Evolutionary conservation across 2,113 vertebrate genomes (phyloP), one percentile per base, ranked within the genome.

Genomic region (Hucho hucho): DNA sequence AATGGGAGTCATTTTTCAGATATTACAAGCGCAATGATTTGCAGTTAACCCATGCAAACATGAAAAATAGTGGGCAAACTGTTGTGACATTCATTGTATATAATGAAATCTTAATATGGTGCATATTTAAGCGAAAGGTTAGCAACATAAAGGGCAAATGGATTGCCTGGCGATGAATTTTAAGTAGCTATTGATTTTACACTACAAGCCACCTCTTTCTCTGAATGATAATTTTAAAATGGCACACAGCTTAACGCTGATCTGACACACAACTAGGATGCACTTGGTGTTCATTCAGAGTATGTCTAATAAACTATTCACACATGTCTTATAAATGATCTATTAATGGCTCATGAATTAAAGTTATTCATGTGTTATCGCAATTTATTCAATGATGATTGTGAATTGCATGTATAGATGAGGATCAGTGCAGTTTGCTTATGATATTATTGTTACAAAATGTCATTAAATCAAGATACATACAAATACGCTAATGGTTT

Each of bases 91-190:
- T 94, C 91, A 93, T 93, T 92, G 92, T 92, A 92, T 93, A 93
- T 93, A 94, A 93, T 93, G 92, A 92, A 92, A 94, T 94, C 92
- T 94, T 94, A 94, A 93, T 94, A 93, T 90, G 91, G 91, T 93
- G 92, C 91, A 93, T 93, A 93, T 93, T 93, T 94, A 94, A 93
- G 91, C 91, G 84, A 94, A 94, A 94, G 93, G 93, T 93, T 94
- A 93, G 91, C 91, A 93, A 93, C 91, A 94, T 94, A 94, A 94
- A 94, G 93, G 91, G 93, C 92, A 93, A 93, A 92, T 91, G 92
- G 90, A 93, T 93, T 91, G 93, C 83, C 89, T 92, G 84, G 91
- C 91, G 91, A 93, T 94, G 93, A 94, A 94, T 94, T 93, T 93
- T 92, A 94, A 94, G 87, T 85, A 92, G 91, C 83, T 93, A 94